A percentile compares a stretch with the other conserved stretches of the same genome.
Conservation (phyloP, 1,140 invertebrate genomes). For the Carposina sasakii region DNA sequence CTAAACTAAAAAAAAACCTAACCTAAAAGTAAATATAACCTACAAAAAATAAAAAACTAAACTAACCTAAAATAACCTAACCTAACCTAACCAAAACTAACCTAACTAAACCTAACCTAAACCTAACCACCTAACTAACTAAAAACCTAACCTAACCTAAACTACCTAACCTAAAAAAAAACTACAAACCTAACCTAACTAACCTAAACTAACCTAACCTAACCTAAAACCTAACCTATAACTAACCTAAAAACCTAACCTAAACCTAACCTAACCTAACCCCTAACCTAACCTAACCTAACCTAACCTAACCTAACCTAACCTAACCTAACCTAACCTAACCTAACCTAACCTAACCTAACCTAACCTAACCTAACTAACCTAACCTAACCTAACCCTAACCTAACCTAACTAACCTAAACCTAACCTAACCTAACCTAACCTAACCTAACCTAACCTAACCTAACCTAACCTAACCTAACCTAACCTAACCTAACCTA, state of each 20-base stretch:
- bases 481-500: constrained; percentile 24
- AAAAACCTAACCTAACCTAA: constrained; percentile 25
- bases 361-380: constrained; percentile 27
- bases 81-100: constrained; percentile 22
- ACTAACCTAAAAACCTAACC: constrained; percentile 34
- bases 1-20: constrained; percentile 18
- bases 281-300: constrained; percentile 33
- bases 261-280: constrained; percentile 36
- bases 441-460: constrained; percentile 15
- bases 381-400: too few species aligned
- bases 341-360: constrained; percentile 23
- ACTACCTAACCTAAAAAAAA: too few species aligned
- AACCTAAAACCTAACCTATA: constrained; percentile 30
- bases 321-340: constrained; percentile 22
- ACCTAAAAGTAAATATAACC: too few species aligned
- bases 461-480: constrained; percentile 20
- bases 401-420: constrained; percentile 19
- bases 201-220: constrained; percentile 31
- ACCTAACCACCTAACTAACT: too few species aligned
- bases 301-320: constrained; percentile 33
- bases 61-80: constrained; percentile 28
- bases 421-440: constrained; percentile 23
- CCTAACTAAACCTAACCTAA: constrained; percentile 28
- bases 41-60: too few species aligned
- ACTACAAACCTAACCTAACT: constrained; percentile 34